Evolutionary conservation across 2,888 invertebrate genomes (phyloP), one percentile per base, ranked within the genome.

Genomic region (Trachelus troglodyta): DNA sequence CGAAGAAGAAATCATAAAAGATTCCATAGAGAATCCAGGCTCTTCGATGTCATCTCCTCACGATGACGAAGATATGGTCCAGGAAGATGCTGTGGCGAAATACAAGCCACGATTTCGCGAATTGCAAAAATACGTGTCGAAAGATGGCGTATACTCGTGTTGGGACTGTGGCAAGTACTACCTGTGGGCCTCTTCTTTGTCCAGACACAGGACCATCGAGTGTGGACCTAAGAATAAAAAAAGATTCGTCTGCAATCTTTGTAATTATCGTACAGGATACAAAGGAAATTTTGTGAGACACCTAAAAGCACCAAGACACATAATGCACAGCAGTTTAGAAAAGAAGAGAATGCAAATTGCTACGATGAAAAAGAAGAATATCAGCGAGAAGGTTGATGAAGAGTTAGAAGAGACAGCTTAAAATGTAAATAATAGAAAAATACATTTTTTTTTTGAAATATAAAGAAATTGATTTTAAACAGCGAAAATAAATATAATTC

Each of bases 151-250:
- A 23, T 81, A 80, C 71, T 69, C 76, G 11, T 84, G 84, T 34
- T 79, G 82, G 81, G 83, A 82, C 37, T 84, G 84, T 33, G 83
- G 81, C 12, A 82, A 77, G 76, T n/a, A 75, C 11, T 84, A 84
- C 69, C 77, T 77, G n/a, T 81, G 82, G 81, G 80, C 80, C 11
- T 81, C 83, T 3, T 83, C 84, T 12, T 78, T 84, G 33, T 84
- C 82, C 30, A 81, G 84, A 56, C 84, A 84, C 77, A 79, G 82
- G 6, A 76, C 78, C n/a, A 80, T 83, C 74, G 80, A 80, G 15
- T 83, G 83, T 73, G 82, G 82, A 68, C 81, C 83, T 0, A 83
- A 73, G 56, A 78, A 81, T 71, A 83, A 81, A 56, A 82, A 74
- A 35, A 78, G 69, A 68, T 84, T 77, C 75, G 80, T 81, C 6